Percentiles rank a stretch among this genome's conserved stretches.
Conservation (phyloP, 2,113 vertebrate genomes). For the Eonycteris spelaea region DNA sequence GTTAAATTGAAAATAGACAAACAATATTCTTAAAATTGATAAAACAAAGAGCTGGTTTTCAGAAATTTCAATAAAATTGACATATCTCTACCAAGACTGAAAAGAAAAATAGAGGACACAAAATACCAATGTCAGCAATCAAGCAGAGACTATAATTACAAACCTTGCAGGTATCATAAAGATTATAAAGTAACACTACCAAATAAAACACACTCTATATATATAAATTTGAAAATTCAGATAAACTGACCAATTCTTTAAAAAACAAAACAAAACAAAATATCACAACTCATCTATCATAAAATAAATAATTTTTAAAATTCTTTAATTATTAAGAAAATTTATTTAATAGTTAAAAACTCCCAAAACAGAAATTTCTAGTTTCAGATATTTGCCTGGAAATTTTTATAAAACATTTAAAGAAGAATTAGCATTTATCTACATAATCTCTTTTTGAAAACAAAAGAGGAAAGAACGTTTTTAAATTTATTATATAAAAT, state of each 20-base stretch:
- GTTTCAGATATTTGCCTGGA: not conserved
- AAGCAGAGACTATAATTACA: not conserved
- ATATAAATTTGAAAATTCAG: not conserved
- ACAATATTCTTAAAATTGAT: not conserved
- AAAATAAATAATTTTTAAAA: not conserved
- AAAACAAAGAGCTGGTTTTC: not conserved
- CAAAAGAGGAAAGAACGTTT: not conserved
- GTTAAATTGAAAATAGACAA: not conserved
- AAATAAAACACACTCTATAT: not conserved
- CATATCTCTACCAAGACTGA: not conserved
- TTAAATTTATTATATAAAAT: not conserved
- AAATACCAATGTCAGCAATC: not conserved
- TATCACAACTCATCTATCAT: not conserved
- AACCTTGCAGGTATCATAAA: not conserved
- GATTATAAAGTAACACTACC: not conserved
- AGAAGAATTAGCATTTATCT: not conserved
- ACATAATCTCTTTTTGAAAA: not conserved
- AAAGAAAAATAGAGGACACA: not conserved
- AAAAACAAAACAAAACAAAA: not conserved
- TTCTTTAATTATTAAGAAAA: not conserved
- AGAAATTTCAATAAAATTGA: not conserved
- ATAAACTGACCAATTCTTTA: not conserved
- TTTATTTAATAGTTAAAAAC: not conserved
- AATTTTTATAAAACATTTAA: not conserved
- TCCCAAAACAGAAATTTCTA: not conserved